Base-by-base conservation (phyloP, 2,113 vertebrate species). In the Cyanoramphus novaezelandiae region DNA sequence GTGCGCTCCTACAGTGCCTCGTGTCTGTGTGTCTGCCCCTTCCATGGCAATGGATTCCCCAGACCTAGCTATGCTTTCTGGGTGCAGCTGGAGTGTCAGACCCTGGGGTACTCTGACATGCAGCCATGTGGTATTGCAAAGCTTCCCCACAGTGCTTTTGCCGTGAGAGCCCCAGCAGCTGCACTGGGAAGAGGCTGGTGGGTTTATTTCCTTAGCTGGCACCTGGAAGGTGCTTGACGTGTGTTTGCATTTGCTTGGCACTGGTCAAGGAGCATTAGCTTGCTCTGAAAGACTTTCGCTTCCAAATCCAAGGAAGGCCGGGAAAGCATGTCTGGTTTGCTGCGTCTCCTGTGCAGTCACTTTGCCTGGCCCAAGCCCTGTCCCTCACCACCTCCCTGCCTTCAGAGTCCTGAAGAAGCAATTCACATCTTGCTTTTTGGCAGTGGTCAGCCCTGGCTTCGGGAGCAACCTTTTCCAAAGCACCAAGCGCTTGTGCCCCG, bases 1-100 rank as follows among this genome's bases (percentile, higher is more conserved):
- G 3, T 29, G 60, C 5, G 5, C 64, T 90, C 49, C 44, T 0
- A 0, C 3, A 0, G 35, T 60, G 82, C 47, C 44, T 67, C 0
- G 0, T 59, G 81, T 77, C 72, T 63, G 14, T 49, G 33, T 50
- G 57, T 57, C 85, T 74, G 67, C 35, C 69, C 59, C 53, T 81
- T 64, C 83, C 4, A 5, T 20, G 23, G 20, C 5, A 0, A 47
- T 52, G 53, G 75, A n/a, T 90, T 62, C 86, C 71, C 74, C 52
- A 82, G 88, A 41, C 44, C 33, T 31, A 29, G 39, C 37, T 59
- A 1, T 15, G 67, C 41, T 25, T 82, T 76, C 44, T 53, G 86
- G 19, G 8, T 37, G 9, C 3, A 1, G 18, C 2, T 0, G 29
- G 33, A 82, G 31, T 0, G 0, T 52, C 41, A n/a, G 62, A 35